A percentile compares a stretch with the other conserved stretches of the same genome.
Evolutionary conservation across 2,797 vertebrate genomes (phyloP).

Genomic region (Pempheris klunzingeri): DNA sequence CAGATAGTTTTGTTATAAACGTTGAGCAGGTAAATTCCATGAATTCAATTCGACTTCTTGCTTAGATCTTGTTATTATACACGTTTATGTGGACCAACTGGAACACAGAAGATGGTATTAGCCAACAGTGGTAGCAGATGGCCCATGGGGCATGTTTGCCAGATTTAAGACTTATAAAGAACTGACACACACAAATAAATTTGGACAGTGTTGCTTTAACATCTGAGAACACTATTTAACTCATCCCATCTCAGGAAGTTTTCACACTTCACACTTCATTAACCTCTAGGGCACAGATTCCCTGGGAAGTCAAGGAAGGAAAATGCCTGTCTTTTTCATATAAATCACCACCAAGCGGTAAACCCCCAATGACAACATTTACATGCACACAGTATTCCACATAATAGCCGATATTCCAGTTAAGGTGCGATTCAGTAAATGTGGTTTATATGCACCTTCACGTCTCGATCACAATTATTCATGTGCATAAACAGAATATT

Average conservation of each 20-base stretch:
- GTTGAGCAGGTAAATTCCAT: constrained; percentile 48
- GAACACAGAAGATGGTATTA: constrained; percentile 66
- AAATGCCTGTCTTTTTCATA: constrained; percentile 84
- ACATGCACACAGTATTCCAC: constrained; percentile 70
- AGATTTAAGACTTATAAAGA: constrained; percentile 83
- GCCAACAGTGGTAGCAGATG: constrained; percentile 60
- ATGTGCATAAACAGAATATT: constrained; percentile 52
- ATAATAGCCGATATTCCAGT: constrained; percentile 72
- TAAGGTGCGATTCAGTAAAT: constrained; percentile 55
- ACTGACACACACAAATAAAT: constrained; percentile 85
- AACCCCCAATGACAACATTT: constrained; percentile 79
- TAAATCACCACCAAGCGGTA: constrained; percentile 82
- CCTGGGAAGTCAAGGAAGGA: constrained; percentile 88
- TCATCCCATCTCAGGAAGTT: constrained; percentile 93
- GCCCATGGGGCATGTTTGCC: constrained; percentile 78
- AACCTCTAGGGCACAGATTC: constrained; percentile 91
- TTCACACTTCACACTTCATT: constrained; percentile 99
- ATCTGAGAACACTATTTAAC: constrained; percentile 95
- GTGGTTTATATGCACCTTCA: constrained; percentile 60
- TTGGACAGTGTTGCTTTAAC: constrained; percentile 87
- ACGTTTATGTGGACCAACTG: constrained; percentile 59
- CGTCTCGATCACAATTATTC: constrained; percentile 62
- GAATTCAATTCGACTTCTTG: constrained; percentile 56
- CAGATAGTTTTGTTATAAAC: constrained; percentile 22
- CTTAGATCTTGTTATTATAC: constrained; percentile 63